phyloP scores from a whole-genome alignment of 23 tunicate species.

The Clavelina lepadiformis region DNA sequence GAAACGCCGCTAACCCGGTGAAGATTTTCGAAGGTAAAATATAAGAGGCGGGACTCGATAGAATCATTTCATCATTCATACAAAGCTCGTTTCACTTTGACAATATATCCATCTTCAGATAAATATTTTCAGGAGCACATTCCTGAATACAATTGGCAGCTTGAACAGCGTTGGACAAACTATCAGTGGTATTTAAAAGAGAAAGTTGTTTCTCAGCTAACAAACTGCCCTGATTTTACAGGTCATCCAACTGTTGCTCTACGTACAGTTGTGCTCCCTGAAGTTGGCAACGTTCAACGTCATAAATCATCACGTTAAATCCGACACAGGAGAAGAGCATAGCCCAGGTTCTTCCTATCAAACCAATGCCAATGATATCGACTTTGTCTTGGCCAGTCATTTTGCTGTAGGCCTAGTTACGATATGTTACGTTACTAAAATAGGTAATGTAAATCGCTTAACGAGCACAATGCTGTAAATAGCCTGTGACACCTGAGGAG shows the following conservation, averaged over 20 bases:
- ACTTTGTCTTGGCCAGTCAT: too few relatives aligned
- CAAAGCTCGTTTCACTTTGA: conserved; percentile 29
- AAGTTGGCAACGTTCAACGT: conserved; percentile 47
- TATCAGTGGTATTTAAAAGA: conserved; percentile 47
- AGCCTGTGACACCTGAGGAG: too few relatives aligned
- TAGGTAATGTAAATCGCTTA: too few relatives aligned
- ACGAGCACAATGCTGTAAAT: too few relatives aligned
- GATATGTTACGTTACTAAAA: too few relatives aligned
- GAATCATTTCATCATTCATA: conserved; percentile 38
- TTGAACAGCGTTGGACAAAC: conserved; percentile 42
- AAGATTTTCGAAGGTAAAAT: conserved; percentile 84
- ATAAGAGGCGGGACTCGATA: conserved; percentile 85
- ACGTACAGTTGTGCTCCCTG: conserved; percentile 24
- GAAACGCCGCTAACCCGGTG: conserved; percentile 38
- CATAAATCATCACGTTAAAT: conserved; percentile 80
- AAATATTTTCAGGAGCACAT: conserved; percentile 91
- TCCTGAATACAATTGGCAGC: conserved; percentile 87
- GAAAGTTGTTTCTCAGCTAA: conserved; percentile 54
- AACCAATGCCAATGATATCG: conserved; percentile 57
- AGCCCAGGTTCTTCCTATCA: conserved; percentile 95
- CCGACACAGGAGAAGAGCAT: conserved; percentile 96
- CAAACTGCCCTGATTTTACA: conserved; percentile 52
- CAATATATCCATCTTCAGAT: conserved; percentile 77
- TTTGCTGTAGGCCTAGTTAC: too few relatives aligned
- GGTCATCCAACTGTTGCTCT: conserved; percentile 45